Conservation (phyloP, 2,888 invertebrate species). For the Philonicus albiceps region DNA sequence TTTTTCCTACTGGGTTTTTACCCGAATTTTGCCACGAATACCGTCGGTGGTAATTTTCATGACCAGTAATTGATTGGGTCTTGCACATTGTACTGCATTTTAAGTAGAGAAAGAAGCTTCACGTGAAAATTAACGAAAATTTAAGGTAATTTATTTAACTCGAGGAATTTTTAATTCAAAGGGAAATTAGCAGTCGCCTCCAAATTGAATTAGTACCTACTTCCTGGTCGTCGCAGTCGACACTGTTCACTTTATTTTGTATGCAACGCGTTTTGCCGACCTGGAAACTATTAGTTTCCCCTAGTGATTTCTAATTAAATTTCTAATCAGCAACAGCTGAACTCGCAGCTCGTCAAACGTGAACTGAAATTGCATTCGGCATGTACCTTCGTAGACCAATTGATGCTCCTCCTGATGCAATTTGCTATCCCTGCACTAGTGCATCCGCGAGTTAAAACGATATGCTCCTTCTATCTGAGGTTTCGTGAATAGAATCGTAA, state of each 20-base stretch:
- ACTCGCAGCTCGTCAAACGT: background rate
- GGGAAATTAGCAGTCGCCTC: conserved; percentile 2
- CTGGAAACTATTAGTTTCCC: background rate
- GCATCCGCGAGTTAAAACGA: background rate
- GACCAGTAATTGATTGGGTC: conserved; percentile 35
- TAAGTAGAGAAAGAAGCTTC: conserved; percentile 12
- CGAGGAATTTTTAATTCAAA: conserved; percentile 17
- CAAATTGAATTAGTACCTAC: conserved; percentile 15
- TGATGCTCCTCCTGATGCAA: background rate
- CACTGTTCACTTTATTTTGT: background rate
- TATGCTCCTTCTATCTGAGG: background rate
- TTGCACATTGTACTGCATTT: conserved; percentile 36
- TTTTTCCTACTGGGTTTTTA: background rate
- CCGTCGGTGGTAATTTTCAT: conserved; percentile 27
- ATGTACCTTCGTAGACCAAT: background rate
- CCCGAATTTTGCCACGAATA: conserved; percentile 2
- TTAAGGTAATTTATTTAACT: conserved; percentile 29
- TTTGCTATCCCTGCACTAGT: background rate
- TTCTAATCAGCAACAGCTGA: background rate
- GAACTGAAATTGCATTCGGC: background rate
- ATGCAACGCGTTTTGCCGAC: background rate
- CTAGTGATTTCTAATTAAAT: background rate
- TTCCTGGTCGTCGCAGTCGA: background rate
- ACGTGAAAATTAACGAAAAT: conserved; percentile 32
- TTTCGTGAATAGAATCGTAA: background rate